Base-by-base conservation (phyloP, 2,888 invertebrate species). In the Tortrix viridana region DNA sequence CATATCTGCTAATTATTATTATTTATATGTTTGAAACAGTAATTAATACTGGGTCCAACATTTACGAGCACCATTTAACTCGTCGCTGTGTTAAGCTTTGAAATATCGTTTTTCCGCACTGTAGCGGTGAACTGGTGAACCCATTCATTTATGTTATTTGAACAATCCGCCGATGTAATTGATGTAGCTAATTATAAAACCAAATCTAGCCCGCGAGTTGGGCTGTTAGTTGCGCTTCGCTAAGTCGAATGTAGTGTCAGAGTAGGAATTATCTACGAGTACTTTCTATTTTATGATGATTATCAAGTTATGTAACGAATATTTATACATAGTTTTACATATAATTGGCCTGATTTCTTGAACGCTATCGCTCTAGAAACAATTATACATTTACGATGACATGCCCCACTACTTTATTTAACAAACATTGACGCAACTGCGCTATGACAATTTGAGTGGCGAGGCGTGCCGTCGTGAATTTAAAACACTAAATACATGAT, bases 111-210 rank as follows among this genome's bases (percentile, higher is more conserved):
- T 46, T 38, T 41, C 50, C 62, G 23, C 48, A 57, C 47, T 19
- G 58, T 58, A 48, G 63, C 43, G 57, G 53, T 63, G 32, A 53
- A 53, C 52, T 52, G 57, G 53, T 63, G 32, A 53, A 53, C 52
- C 57, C 57, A 63, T 58, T 63, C 38, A 48, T 58, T 62, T 58
- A 20, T 63, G 26, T 53, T 58, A 58, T 63, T 47, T 47, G 53
- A 14, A 22, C 52, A 47, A 53, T 58, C 43, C 46, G 38, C 38
- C 12, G 19, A 18, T 41, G 48, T 63, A 63, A 63, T 58, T 58
- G 52, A 63, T 58, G 53, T 48, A 57, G 43, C 57, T 63, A 63
- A 63, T 63, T 57, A 58, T 63, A 53, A 63, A 63, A 63, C 63
- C 63, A 58, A 63, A 63, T 47, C 16, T 18, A 46, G 38, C 32